These are phyloP conservation scores for Microctonus hyperodae DNA, from an alignment of 2,888 invertebrate genomes.

Conservation along the genomic window DNA sequence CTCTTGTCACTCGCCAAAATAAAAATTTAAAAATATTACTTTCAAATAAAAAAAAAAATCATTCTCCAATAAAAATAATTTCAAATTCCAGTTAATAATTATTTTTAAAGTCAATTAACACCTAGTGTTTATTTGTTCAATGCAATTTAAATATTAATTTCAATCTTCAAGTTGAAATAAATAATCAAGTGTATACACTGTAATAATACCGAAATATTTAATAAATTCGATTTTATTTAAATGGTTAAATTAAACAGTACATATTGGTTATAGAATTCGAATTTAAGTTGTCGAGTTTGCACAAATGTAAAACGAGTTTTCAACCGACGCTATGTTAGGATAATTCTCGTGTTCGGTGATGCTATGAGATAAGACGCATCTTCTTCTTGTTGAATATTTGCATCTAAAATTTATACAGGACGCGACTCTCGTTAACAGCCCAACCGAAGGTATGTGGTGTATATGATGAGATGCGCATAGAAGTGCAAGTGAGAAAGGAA, in stretches of 20 bases:
- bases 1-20: not conserved
- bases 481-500: not conserved
- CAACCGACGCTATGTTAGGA: not conserved
- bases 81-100: not conserved
- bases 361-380: conserved; percentile 29
- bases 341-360: conserved; percentile 19
- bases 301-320: not conserved
- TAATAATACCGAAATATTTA: no score
- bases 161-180: no score
- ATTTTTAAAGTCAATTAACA: not conserved
- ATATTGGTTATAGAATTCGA: not conserved
- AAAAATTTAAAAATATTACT: conserved; percentile 13
- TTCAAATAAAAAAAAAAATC: conserved; percentile 9
- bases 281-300: not conserved
- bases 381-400: conserved; percentile 20
- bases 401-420: conserved; percentile 34
- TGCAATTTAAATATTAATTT: no score
- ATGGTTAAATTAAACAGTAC: not conserved
- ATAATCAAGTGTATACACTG: no score
- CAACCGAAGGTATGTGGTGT: conserved; percentile 24
- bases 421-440: conserved; percentile 31
- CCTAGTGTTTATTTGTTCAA: no score
- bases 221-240: not conserved
- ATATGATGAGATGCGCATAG: not conserved
- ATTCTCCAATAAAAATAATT: not conserved